These are phyloP conservation scores for Drosophila paranaensis DNA, from an alignment of 2,888 invertebrate species.

Conservation along the genomic window DNA sequence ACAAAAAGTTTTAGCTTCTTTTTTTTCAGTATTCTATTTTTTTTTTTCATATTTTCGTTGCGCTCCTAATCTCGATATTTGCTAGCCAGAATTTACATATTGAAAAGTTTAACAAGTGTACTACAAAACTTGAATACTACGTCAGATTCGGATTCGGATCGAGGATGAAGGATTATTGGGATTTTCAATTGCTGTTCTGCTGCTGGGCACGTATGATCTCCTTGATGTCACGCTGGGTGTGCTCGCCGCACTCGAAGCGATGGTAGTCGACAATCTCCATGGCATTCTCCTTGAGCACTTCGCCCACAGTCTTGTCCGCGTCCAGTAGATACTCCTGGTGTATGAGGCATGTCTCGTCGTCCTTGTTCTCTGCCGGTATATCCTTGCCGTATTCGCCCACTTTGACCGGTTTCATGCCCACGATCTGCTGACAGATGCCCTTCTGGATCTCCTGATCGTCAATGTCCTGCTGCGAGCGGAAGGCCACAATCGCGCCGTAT, in stretches of 20 bases:
- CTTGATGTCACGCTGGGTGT: slow-evolving; percentile 59
- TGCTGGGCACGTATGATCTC: slow-evolving; percentile 72
- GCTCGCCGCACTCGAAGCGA: slow-evolving; percentile 94
- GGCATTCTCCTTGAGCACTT: slow-evolving; percentile 88
- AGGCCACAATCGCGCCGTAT: slow-evolving; percentile 93
- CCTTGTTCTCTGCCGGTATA: slow-evolving; percentile 87
- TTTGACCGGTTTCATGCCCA: slow-evolving; percentile 93
- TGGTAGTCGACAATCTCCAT: slow-evolving; percentile 91
- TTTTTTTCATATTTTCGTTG: slow-evolving; percentile 18
- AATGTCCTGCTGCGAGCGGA: slow-evolving; percentile 85
- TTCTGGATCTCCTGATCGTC: slow-evolving; percentile 86
- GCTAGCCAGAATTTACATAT: slow-evolving; percentile 17
- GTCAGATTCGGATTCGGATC: not conserved
- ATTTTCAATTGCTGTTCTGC: slow-evolving; percentile 63
- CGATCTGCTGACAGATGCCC: slow-evolving; percentile 96
- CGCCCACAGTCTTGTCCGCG: slow-evolving; percentile 89
- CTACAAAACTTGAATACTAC: slow-evolving; percentile 49
- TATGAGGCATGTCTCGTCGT: slow-evolving; percentile 92
- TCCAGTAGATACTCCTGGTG: slow-evolving; percentile 95
- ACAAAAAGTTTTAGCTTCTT: slow-evolving; percentile 25
- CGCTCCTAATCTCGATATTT: slow-evolving; percentile 25
- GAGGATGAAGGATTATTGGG: not conserved
- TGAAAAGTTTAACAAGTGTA: slow-evolving; percentile 40
- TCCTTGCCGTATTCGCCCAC: slow-evolving; percentile 89
- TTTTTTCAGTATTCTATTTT: slow-evolving; percentile 20